Conservation (phyloP, 1,140 invertebrate genomes). For the Eulimnadia texana region DNA sequence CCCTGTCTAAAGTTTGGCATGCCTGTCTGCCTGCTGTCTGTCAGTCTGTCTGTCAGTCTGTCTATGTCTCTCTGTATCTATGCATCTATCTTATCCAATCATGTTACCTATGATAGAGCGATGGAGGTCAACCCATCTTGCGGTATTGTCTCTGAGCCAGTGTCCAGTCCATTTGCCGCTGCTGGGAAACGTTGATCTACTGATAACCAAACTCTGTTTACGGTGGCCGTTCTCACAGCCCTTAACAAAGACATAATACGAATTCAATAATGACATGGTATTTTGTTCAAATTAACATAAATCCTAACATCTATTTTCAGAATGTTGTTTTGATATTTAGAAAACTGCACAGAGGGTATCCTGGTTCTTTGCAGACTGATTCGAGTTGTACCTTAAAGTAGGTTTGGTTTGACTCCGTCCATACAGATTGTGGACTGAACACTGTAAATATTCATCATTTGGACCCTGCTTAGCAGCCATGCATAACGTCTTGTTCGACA, state of each 20-base stretch:
- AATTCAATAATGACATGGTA: no score
- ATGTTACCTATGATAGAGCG: conserved; percentile 22
- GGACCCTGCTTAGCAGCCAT: conserved; percentile 8
- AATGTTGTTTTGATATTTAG: no score
- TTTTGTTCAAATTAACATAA: no score
- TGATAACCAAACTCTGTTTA: conserved; percentile 33
- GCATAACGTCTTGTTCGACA: conserved; percentile 20
- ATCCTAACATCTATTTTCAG: no score
- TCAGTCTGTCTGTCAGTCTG: no score
- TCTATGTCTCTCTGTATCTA: not conserved
- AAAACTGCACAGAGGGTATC: no score
- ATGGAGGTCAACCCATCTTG: conserved; percentile 21
- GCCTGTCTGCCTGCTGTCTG: no score
- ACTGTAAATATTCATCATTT: conserved; percentile 23
- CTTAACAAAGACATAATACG: no score
- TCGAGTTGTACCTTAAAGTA: conserved; percentile 20
- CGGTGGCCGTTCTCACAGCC: conserved; percentile 18
- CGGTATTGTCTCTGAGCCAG: conserved; percentile 38
- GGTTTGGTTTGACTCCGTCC: conserved; percentile 26
- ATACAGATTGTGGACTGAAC: conserved; percentile 41
- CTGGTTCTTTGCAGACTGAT: no score
- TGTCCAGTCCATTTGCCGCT: conserved; percentile 39
- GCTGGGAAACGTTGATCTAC: conserved; percentile 36
- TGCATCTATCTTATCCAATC: no score
- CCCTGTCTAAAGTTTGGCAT: no score